Percentiles rank a stretch among this genome's conserved stretches.
Conservation (phyloP, 1,140 invertebrate species). For the Zeugodacus cucurbitae region DNA sequence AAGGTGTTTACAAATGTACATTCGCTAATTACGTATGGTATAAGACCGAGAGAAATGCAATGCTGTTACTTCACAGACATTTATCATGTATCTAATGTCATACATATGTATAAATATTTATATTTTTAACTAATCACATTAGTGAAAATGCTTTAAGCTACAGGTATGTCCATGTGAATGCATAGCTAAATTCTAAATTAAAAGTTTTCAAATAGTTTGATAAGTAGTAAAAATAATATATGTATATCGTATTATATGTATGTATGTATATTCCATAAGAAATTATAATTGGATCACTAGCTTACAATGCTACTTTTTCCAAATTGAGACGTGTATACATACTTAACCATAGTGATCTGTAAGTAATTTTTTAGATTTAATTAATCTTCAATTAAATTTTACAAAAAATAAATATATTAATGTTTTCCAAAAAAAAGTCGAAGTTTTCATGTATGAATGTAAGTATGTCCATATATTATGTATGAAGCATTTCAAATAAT, state of each 20-base stretch:
- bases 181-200: conserved; percentile 38
- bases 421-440: not conserved
- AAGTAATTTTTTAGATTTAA: not conserved
- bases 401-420: conserved; percentile 8
- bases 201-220: conserved; percentile 13
- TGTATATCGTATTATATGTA: not conserved
- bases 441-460: not conserved
- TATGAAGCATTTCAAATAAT: too few relatives aligned
- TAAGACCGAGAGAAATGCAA: too few relatives aligned
- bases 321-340: not conserved
- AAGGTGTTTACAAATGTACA: too few relatives aligned
- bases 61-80: too few relatives aligned
- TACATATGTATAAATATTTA: not conserved
- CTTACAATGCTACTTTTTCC: not conserved
- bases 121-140: not conserved
- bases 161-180: conserved; percentile 33
- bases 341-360: not conserved
- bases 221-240: conserved; percentile 28
- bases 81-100: too few relatives aligned
- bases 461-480: too few relatives aligned
- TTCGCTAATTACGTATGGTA: too few relatives aligned
- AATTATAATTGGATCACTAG: not conserved
- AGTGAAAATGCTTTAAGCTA: not conserved
- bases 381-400: not conserved
- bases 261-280: not conserved